Base-by-base conservation (phyloP, 2,797 vertebrate genomes). In the Eleutherodactylus coqui region DNA sequence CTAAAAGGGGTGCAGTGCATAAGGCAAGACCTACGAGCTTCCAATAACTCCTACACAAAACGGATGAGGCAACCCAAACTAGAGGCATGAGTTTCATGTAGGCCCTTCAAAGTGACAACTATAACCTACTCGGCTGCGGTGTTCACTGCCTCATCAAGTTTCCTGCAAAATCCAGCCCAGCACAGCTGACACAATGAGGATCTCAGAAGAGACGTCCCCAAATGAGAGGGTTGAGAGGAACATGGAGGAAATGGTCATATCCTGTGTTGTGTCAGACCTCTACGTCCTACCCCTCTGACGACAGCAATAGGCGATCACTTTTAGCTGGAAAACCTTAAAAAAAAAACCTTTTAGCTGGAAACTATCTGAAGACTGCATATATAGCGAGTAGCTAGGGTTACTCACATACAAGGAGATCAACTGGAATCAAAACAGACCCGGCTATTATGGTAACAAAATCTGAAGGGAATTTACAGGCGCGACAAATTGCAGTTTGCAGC, bases 391-490 rank as follows among this genome's bases (percentile, higher is more conserved):
- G 79, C 79, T 67, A 69, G 21, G 79, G 79, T 81, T 81, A 69
- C 79, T 32, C 24, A 32, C 19, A 62, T 81, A 81, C 69, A n/a
- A n/a, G n/a, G n/a, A n/a, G n/a, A n/a, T n/a, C n/a, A n/a, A n/a
- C n/a, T n/a, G n/a, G n/a, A n/a, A n/a, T n/a, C n/a, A n/a, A n/a
- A n/a, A n/a, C n/a, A n/a, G n/a, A n/a, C n/a, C n/a, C n/a, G n/a
- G n/a, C 79, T 81, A 69, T 51, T 81, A 81, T 69, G 79, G 79
- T 69, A 69, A 81, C 60, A 67, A 64, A 81, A 80, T 67, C 41
- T 80, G 60, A 64, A 36, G 79, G 79, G 60, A 81, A 69, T 81
- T 81, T 81, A 69, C 60, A 81, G 62, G 47, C 79, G 62, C 79
- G 43, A 69, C 43, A 81, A 81, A 36, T 32, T 67, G 79, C 79